These are phyloP conservation scores for Anorthoa munda DNA, from an alignment of 2,888 invertebrate genomes.

Conservation along the genomic window DNA sequence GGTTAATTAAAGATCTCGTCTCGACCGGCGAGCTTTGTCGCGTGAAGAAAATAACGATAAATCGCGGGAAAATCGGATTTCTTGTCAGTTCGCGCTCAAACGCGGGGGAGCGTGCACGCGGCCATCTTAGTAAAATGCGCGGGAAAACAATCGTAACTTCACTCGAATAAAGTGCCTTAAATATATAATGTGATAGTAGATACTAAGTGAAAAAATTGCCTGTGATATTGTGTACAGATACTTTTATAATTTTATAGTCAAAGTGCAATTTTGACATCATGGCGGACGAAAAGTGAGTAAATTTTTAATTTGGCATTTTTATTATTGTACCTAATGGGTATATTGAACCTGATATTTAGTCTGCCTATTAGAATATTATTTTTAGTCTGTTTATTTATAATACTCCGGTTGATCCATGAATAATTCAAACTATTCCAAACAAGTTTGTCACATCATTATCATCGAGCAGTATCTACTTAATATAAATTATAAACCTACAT, in stretches of 20 bases:
- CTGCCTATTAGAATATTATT: background rate
- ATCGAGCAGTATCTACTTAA: background rate
- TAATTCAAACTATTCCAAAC: background rate
- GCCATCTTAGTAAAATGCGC: conserved; percentile 48
- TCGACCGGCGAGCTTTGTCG: conserved; percentile 47
- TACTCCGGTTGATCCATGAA: background rate
- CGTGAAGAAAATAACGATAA: conserved; percentile 59
- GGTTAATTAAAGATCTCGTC: conserved; percentile 50
- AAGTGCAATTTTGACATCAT: conserved; percentile 71
- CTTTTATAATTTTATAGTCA: conserved; percentile 62
- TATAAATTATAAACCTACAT: background rate
- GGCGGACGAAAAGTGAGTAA: conserved; percentile 85
- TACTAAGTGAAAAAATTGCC: conserved; percentile 63
- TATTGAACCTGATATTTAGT: background rate
- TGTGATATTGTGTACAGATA: conserved; percentile 80
- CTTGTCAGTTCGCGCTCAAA: conserved; percentile 64
- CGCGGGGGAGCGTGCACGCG: conserved; percentile 48
- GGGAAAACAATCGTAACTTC: conserved; percentile 51
- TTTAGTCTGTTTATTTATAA: background rate
- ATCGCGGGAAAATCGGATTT: conserved; percentile 51
- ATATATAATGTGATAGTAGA: conserved; percentile 66
- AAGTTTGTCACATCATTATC: background rate
- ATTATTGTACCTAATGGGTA: background rate
- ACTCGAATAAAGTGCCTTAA: conserved; percentile 55
- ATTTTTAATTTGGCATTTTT: conserved; percentile 7